Evolutionary conservation across 2,888 invertebrate species (phyloP).

Genomic region (Yponomeuta cagnagella): DNA sequence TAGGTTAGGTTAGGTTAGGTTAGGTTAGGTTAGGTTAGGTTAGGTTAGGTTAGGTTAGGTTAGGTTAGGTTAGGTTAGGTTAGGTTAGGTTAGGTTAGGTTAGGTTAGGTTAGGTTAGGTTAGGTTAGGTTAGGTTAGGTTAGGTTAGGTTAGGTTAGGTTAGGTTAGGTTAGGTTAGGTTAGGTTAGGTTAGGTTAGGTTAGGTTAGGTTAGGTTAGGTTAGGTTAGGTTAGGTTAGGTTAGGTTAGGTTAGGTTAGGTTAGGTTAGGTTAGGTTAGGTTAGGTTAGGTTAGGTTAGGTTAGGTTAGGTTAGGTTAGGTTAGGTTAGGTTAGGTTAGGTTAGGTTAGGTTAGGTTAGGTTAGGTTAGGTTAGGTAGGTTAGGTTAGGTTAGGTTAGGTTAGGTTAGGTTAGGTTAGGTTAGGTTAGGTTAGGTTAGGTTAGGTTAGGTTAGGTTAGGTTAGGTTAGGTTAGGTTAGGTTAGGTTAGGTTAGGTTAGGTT

Average conservation of each 20-base stretch:
- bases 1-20: slow-evolving; percentile 18
- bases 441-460: slow-evolving; percentile 16
- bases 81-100: slow-evolving; percentile 23
- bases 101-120: slow-evolving; percentile 21
- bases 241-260: slow-evolving; percentile 22
- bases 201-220: slow-evolving; percentile 19
- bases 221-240: slow-evolving; percentile 20
- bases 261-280: slow-evolving; percentile 19
- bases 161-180: slow-evolving; percentile 19
- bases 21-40: slow-evolving; percentile 20
- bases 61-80: slow-evolving; percentile 22
- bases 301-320: slow-evolving; percentile 17
- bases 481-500: slow-evolving; percentile 14
- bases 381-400: slow-evolving; percentile 16
- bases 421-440: slow-evolving; percentile 16
- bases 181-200: slow-evolving; percentile 18
- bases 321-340: slow-evolving; percentile 16
- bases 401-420: slow-evolving; percentile 15
- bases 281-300: slow-evolving; percentile 21
- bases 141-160: slow-evolving; percentile 21
- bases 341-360: slow-evolving; percentile 16
- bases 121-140: slow-evolving; percentile 22
- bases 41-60: slow-evolving; percentile 21
- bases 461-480: slow-evolving; percentile 16
- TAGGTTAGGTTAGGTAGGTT: slow-evolving; percentile 16